Evolutionary conservation across 2,797 vertebrate species (phyloP).

Genomic region (Squalus acanthias): DNA sequence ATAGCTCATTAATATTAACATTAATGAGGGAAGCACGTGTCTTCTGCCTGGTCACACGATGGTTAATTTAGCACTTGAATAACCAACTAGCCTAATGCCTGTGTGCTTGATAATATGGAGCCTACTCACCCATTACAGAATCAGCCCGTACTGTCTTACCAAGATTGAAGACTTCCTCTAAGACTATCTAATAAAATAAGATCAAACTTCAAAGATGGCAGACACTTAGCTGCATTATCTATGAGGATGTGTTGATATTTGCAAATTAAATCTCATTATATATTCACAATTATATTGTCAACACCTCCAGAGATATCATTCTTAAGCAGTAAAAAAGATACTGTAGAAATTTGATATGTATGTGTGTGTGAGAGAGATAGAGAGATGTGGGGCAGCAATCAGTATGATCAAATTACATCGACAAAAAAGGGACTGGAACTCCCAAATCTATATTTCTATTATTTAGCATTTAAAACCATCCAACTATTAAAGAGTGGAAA

Average conservation of each 20-base stretch:
- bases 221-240: not conserved
- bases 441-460: not conserved
- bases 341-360: not conserved
- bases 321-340: not conserved
- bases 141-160: not conserved
- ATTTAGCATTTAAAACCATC: not conserved
- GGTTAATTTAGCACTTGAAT: no score
- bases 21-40: no score
- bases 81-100: not conserved
- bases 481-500: not conserved
- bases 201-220: not conserved
- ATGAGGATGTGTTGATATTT: no score
- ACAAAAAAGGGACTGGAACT: not conserved
- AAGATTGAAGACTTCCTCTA: not conserved
- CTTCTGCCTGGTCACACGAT: no score
- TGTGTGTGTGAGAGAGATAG: not conserved
- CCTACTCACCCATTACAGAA: not conserved
- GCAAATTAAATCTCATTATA: not conserved
- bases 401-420: not conserved
- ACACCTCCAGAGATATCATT: no score
- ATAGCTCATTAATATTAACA: not conserved
- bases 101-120: not conserved
- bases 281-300: not conserved
- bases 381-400: not conserved
- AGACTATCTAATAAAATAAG: not conserved